phyloP scores from a whole-genome alignment of 2,113 vertebrate genomes.

The Stegostoma tigrinum region DNA sequence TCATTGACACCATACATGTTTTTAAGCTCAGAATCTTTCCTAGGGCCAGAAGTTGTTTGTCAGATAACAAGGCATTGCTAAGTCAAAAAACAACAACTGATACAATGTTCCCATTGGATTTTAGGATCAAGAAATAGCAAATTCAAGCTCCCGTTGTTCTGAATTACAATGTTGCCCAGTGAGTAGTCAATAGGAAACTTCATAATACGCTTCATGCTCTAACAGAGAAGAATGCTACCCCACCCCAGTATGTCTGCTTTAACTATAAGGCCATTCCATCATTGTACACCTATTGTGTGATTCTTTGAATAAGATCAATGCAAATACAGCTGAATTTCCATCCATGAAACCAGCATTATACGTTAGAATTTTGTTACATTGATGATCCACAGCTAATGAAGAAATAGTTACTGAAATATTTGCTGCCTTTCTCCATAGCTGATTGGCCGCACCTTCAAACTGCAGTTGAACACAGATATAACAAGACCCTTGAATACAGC shows the following conservation, averaged over 20 bases:
- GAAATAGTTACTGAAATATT: too few relatives aligned
- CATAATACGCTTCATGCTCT: not conserved
- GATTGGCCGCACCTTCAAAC: not conserved
- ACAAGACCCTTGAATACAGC: not conserved
- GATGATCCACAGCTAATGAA: too few relatives aligned
- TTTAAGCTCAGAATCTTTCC: not conserved
- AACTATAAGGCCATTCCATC: not conserved
- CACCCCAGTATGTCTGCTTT: not conserved
- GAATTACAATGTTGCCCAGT: not conserved
- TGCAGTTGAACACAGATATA: not conserved
- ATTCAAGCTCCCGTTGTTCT: not conserved
- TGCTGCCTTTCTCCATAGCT: too few relatives aligned
- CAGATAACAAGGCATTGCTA: too few relatives aligned
- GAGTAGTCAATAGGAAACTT: not conserved
- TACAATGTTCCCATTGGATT: too few relatives aligned
- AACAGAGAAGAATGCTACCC: not conserved
- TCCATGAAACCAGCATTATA: not conserved
- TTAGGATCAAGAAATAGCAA: not conserved
- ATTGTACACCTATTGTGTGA: not conserved
- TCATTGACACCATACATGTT: not conserved
- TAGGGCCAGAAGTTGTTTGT: not conserved
- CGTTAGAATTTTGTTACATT: not conserved
- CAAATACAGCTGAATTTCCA: not conserved
- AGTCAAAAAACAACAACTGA: too few relatives aligned
- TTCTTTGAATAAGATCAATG: not conserved